phyloP scores from a whole-genome alignment of 2,113 vertebrate species.

The Oostethus manadensis region DNA sequence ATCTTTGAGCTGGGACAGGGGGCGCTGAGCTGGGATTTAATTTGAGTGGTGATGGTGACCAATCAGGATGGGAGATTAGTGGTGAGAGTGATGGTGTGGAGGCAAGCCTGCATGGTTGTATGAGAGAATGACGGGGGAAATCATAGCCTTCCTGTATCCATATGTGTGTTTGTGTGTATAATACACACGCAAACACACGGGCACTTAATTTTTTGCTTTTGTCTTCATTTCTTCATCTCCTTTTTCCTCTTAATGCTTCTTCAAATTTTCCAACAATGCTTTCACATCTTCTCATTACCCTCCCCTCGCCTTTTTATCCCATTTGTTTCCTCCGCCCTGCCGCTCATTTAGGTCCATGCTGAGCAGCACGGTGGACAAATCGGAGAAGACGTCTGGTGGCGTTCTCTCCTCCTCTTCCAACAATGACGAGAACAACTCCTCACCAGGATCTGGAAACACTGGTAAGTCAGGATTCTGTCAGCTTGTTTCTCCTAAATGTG shows the following conservation, averaged over 20 bases:
- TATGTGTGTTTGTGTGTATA: slow-evolving; percentile 51
- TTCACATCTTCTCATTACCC: too few relatives aligned
- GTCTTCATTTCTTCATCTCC: slow-evolving; percentile 45
- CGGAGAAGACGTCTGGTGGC: slow-evolving; percentile 66
- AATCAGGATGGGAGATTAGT: slow-evolving; percentile 43
- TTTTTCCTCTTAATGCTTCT: slow-evolving; percentile 26
- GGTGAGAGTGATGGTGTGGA: slow-evolving; percentile 26
- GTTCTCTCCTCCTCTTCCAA: slow-evolving; percentile 67
- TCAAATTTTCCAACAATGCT: slow-evolving; percentile 1
- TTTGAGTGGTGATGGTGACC: slow-evolving; percentile 62
- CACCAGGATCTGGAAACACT: slow-evolving; percentile 69
- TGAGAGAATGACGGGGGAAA: slow-evolving; percentile 23
- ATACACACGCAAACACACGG: slow-evolving; percentile 25
- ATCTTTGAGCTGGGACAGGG: slow-evolving; percentile 38
- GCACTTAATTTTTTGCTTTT: slow-evolving; percentile 33
- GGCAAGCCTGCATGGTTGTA: slow-evolving; percentile 52
- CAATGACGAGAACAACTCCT: slow-evolving; percentile 80
- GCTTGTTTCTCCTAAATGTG: too few relatives aligned
- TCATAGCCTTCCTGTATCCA: slow-evolving; percentile 22
- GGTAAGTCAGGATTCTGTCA: slow-evolving; percentile 28
- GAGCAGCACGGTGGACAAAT: slow-evolving; percentile 71
- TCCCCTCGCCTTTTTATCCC: neutral
- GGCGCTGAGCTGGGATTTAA: slow-evolving; percentile 40
- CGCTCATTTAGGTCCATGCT: slow-evolving; percentile 69
- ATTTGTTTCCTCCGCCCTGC: slow-evolving; percentile 7